Percentiles rank a stretch among this genome's conserved stretches.
These are phyloP conservation scores for Melanotaenia duboulayi DNA, from an alignment of 2,113 vertebrate genomes.

Conservation along the genomic window DNA sequence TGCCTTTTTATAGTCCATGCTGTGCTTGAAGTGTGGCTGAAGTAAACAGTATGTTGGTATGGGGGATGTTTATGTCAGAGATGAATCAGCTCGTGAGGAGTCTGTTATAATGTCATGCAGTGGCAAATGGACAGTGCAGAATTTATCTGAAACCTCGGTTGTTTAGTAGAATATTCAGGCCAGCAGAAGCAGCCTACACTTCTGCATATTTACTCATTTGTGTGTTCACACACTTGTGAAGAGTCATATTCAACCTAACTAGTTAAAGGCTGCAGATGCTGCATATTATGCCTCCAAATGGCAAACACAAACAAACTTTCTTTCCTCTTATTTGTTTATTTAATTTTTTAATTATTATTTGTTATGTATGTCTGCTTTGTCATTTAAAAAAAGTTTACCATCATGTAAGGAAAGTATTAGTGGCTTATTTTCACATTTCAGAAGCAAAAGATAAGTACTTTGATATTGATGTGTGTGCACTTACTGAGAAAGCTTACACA, in stretches of 20 bases:
- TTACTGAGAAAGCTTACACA: not conserved
- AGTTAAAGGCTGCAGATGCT: not conserved
- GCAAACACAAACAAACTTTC: not conserved
- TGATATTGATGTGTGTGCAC: not conserved
- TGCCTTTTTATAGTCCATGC: not conserved
- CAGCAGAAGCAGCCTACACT: slow-evolving; percentile 10
- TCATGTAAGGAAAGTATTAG: not conserved
- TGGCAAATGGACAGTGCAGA: slow-evolving; percentile 17
- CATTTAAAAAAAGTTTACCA: too few species aligned
- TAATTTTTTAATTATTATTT: too few species aligned
- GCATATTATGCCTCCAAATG: not conserved
- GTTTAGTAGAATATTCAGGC: slow-evolving; percentile 16
- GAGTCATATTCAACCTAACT: not conserved
- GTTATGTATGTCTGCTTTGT: too few species aligned
- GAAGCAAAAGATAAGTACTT: not conserved
- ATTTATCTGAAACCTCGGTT: slow-evolving; percentile 21
- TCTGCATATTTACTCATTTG: not conserved
- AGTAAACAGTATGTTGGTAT: slow-evolving; percentile 30
- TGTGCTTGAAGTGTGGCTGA: slow-evolving; percentile 12
- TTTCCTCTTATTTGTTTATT: not conserved
- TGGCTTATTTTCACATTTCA: not conserved
- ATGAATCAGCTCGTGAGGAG: slow-evolving; percentile 21
- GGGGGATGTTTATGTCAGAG: slow-evolving; percentile 32
- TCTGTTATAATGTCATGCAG: not conserved
- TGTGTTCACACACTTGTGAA: not conserved